Evolutionary conservation across 2,113 vertebrate genomes (phyloP), one percentile per base, ranked within the genome.

Genomic region (Psammodynastes pulverulentus): DNA sequence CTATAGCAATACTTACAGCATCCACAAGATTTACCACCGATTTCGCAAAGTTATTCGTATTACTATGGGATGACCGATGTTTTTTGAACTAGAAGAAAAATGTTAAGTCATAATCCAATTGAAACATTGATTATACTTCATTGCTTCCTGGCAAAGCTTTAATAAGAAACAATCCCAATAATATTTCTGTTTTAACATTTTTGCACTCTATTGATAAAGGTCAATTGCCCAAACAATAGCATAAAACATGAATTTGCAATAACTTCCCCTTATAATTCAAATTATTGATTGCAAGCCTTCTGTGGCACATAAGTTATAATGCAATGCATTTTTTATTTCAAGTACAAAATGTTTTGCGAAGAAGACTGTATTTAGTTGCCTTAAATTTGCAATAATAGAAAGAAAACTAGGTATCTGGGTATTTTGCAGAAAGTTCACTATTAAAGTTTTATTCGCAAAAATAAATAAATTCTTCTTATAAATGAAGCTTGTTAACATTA

Each of bases 21-120:
- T 99, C 99, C 94, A 99, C 98, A 93, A 99, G 97, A 96, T 99
- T 99, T 96, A 99, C 99, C 96, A 99, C 98, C 54, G 99, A 99
- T 95, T 99, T 99, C 13, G 98, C 99, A 95, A 99, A 99, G 95
- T 99, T 99, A 95, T 97, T 98, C 5, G 98, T 98, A 91, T 98
- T 98, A 85, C 94, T 94, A 54, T 96, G 97, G 95, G 97, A 97
- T 87, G 97, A 98, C 26, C 97, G 97, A 52, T 98, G 98, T 93
- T 98, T 98, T 97, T 98, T 99, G 95, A 97, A 99, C 99, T 99
- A 96, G 67, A 94, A 94, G 53, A 89, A 94, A 93, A 95, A 52
- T 94, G 90, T 87, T 95, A 93, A 93, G 56, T 93, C 26, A 90
- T 88, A 93, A 95, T 0, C 58, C 67, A 89, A 95, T 91, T 72